Conservation (phyloP, 1,140 invertebrate species). For the Monomorium pharaonis region DNA sequence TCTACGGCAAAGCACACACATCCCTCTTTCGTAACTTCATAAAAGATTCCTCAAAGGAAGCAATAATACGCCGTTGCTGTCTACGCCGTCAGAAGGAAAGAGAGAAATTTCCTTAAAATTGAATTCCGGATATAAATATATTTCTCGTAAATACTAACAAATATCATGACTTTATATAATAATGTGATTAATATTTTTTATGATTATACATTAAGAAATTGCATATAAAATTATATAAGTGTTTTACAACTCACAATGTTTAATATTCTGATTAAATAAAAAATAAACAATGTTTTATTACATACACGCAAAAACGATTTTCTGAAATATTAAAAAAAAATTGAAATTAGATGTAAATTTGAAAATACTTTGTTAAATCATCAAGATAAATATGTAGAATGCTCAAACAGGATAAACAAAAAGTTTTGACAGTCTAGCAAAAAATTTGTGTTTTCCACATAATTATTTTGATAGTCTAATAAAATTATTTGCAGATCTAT, state of each 20-base stretch:
- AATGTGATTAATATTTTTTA: neutral
- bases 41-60: slow-evolving; percentile 14
- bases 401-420: no score
- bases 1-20: neutral
- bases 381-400: no score
- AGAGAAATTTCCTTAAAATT: neutral
- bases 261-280: neutral
- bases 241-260: neutral
- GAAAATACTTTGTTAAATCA: no score
- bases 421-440: no score
- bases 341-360: no score
- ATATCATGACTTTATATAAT: neutral
- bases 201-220: neutral
- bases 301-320: no score
- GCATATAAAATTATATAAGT: neutral
- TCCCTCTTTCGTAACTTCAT: slow-evolving; percentile 20
- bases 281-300: neutral
- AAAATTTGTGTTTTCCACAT: no score
- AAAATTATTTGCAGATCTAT: no score
- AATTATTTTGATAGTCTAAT: no score
- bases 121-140: neutral
- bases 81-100: neutral
- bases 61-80: slow-evolving; percentile 38
- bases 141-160: neutral
- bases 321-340: no score